phyloP scores from a whole-genome alignment of 2,113 vertebrate species.

The Irena cyanogastra region DNA sequence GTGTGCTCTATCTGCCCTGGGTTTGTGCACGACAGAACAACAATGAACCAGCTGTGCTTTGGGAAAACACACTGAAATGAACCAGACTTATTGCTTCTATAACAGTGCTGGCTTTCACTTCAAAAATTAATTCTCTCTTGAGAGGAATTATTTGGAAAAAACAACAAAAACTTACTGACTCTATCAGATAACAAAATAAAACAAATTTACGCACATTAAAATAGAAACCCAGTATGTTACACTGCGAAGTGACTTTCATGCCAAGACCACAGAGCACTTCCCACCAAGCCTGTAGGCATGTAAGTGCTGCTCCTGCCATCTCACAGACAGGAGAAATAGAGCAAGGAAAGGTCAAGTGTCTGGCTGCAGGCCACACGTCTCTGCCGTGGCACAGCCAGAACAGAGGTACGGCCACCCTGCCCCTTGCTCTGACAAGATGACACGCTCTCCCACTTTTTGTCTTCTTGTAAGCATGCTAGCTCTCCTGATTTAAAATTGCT shows the following conservation, averaged over 20 bases:
- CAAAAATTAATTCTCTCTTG: not conserved
- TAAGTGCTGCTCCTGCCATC: not conserved
- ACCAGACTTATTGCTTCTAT: not conserved
- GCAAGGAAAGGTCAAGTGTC: slow-evolving; percentile 23
- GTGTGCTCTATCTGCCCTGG: not conserved
- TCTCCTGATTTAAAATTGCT: not conserved
- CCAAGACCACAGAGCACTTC: not conserved
- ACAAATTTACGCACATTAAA: not conserved
- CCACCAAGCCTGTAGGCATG: not conserved
- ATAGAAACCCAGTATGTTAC: not conserved
- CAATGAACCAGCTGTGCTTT: not conserved
- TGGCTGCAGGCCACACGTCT: not conserved
- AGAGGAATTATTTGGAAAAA: not conserved
- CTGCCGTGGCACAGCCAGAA: not conserved
- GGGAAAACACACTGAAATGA: not conserved
- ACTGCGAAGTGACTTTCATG: not conserved
- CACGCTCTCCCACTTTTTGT: not conserved
- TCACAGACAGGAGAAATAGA: not conserved
- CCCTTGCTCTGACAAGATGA: not conserved
- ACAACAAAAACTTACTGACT: not conserved
- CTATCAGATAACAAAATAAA: not conserved
- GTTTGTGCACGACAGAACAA: not conserved
- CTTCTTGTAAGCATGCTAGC: not conserved
- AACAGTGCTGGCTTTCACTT: not conserved
- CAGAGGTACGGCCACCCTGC: not conserved